Evolutionary conservation across 2,797 vertebrate genomes (phyloP), one percentile per base, ranked within the genome.

Genomic region (Lagodon rhomboides): DNA sequence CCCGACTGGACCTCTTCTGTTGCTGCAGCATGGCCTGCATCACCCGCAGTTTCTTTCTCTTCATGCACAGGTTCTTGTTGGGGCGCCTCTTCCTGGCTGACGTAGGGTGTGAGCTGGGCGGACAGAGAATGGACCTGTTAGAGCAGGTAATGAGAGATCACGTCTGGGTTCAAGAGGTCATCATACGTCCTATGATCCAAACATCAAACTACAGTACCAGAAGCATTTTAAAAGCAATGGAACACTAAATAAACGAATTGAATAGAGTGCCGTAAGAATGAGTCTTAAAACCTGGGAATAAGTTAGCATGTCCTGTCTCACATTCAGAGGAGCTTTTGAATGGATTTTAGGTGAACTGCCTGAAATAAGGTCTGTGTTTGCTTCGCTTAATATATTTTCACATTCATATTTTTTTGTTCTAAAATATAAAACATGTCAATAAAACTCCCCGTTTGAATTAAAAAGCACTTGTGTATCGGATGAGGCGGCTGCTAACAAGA

Each of bases 21-120:
- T 99, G 97, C 86, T 96, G 96, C 85, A 99, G 90, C 97, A 98
- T 98, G 67, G 97, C 96, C 86, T 97, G 97, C 96, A 99, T 96
- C 77, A 99, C 84, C 71, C 95, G 96, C 84, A 99, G 91, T 84
- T 99, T 98, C 95, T 96, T 97, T 83, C 92, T 97, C 82, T 97
- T 97, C 70, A 95, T 65, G 22, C 85, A 87, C 27, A 96, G 91
- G 47, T 93, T 95, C 69, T 66, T 91, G 80, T 77, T 89, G 75
- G 93, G 75, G 68, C 95, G 96, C 75, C 95, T 95, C 89, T 94
- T 97, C 91, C 96, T 98, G 68, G 91, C 83, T 0, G 95, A 94
- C 68, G 94, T 94, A 1, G 95, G 92, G 41, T 90, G 93, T 44
- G 93, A 93, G 87, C 95, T 96, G 83, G 56, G 77, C 10, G 16